Evolutionary conservation across 35 echinoderm and acorn worm genomes (phyloP), one percentile per base, ranked within the genome.

Genomic region (Ophiothrix spiculata): DNA sequence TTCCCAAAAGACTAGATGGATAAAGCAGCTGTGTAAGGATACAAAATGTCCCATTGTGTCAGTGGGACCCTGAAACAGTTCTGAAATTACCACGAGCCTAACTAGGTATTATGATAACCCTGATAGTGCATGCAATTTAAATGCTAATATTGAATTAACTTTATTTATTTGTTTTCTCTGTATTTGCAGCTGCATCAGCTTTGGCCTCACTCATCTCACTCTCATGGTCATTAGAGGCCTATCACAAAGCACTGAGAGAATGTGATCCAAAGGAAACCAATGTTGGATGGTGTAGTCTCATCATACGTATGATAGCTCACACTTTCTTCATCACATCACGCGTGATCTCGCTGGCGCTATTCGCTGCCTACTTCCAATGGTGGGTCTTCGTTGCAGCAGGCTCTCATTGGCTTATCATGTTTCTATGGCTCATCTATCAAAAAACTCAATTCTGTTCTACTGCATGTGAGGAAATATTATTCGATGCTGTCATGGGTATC

Each of bases 161-260:
- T 54, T 8, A 21, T 54, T 54, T 54, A 21, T 54, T 21, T 54
- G 45, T 54, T 54, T 54, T 11, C 21, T 54, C 21, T 8, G 45
- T 32, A 41, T 83, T 33, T 86, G 17, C 77, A 94, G 91, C 81
- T 46, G 80, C 88, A 49, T 49, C 42, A 49, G 95, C 95, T 0
- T 77, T 93, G 6, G 82, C 85, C 0, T 97, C 95, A 0, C 49
- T 97, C 1, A 42, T 84, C 0, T 98, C 95, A 0, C 85, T 98
- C 1, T 38, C 89, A 15, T 98, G 95, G 95, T 88, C 78, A 29
- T 41, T 98, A 32, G 95, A 93, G 40, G 95, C 95, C 31, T 98
- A 98, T 56, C 95, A 98, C 77, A 98, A 98, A 76, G 95, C 95
- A 6, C 79, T 98, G 35, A 49, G 95, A 54, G 95, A 98, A 56